Base-by-base conservation (phyloP, 2,888 invertebrate species). In the Plebejus melissa region DNA sequence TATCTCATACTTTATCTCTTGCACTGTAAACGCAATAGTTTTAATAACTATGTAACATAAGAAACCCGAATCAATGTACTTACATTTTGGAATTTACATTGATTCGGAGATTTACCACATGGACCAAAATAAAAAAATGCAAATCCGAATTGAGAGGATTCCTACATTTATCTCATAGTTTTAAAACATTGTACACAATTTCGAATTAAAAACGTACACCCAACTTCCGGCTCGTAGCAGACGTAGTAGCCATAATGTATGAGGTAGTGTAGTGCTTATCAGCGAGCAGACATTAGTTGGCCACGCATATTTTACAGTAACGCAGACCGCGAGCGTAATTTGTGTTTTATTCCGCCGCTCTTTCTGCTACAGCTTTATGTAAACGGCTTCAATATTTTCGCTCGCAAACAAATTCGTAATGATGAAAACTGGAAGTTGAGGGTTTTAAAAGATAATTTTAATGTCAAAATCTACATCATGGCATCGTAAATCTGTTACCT, bases 281-380 rank as follows among this genome's bases (percentile, higher is more conserved):
- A 79, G 79, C 78, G 77, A 79, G 80, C 79, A 78, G 79, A 78
- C 79, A 79, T 78, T 78, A 79, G 80, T 79, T 79, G 81, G 80
- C 81, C 81, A 80, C 80, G 81, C 78, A 80, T 80, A 80, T 80
- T 80, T 80, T 78, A 80, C 80, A 79, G 81, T 81, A 77, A 80
- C 79, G 79, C 76, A 76, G 76, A 80, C 81, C 80, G 79, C 79
- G 80, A 77, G 77, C 78, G 77, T 81, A 80, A 78, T 79, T 81
- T 80, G 80, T 76, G 78, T 77, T 77, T 78, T 78, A 77, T 77
- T 78, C 78, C 77, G 69, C 76, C 74, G 38, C 38, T 38, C 32
- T 57, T 60, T 38, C 50, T 50, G 72, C 72, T 32, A 54, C 54
- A 50, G 32, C 28, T 54, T 50, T 6, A 46, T 70, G 46, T 71